phyloP scores from a whole-genome alignment of 2,797 vertebrate genomes.

The Chelidonichthys spinosus region DNA sequence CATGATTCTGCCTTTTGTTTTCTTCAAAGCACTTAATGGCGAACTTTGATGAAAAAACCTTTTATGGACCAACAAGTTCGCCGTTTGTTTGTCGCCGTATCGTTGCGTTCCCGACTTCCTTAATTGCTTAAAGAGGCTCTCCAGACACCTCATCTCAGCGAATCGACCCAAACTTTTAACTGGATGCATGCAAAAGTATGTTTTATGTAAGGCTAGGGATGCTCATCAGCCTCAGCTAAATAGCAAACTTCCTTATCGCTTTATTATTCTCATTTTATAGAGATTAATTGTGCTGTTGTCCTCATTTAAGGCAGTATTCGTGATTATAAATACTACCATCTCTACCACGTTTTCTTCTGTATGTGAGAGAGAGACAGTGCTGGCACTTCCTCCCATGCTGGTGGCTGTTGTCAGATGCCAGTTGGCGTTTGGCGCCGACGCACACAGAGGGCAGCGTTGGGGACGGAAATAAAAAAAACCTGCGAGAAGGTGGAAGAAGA shows the following conservation, averaged over 20 bases:
- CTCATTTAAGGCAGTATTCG: too few relatives aligned
- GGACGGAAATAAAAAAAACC: constrained; percentile 45
- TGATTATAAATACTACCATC: too few relatives aligned
- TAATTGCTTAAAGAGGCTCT: background rate
- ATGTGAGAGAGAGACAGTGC: constrained; percentile 22
- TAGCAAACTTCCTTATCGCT: too few relatives aligned
- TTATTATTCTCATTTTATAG: too few relatives aligned
- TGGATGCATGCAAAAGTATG: too few relatives aligned
- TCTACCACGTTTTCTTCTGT: background rate
- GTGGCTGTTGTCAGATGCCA: constrained; percentile 60
- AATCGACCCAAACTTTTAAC: too few relatives aligned
- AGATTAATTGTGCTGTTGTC: too few relatives aligned
- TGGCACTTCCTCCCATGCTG: constrained; percentile 58
- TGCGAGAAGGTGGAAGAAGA: constrained; percentile 10
- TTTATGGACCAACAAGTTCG: background rate
- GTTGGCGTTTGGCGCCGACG: constrained; percentile 55
- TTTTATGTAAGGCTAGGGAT: background rate
- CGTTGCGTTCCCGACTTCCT: background rate
- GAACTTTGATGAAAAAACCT: background rate
- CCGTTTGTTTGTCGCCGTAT: background rate
- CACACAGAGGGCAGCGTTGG: constrained; percentile 51
- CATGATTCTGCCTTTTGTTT: constrained; percentile 1
- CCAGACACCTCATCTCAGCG: too few relatives aligned
- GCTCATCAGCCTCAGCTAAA: background rate
- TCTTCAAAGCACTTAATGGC: background rate